Base-by-base conservation (phyloP, 1,140 invertebrate species). In the Trichonephila inaurata region DNA sequence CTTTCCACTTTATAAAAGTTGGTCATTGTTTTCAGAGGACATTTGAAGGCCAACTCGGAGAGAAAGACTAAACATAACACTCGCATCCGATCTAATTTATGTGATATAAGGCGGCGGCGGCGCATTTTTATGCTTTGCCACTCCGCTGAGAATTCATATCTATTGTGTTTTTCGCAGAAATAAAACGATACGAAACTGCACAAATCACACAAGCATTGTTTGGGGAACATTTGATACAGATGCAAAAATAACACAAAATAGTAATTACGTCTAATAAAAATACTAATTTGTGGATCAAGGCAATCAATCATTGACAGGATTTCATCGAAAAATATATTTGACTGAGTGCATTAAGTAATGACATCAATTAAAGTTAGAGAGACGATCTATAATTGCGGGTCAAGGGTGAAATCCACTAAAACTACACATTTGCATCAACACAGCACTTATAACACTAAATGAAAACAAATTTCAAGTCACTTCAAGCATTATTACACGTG, bases 11-110 rank as follows among this genome's bases (percentile, higher is more conserved):
- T 16, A n/a, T 21, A 60, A 44, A 83, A 60, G 40, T 51, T 83
- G 82, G 82, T 83, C 82, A 83, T 83, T 83, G 82, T 83, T 83
- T 83, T 83, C 24, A 12, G 28, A 28, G 14, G 69, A 72, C 69
- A 72, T 18, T n/a, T 77, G 72, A 77, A 77, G 72, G 72, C 72
- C 72, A 28, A 16, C 5, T 6, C 28, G 33, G 28, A 64, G 62
- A 16, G 33, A 40, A 77, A 77, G 28, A 40, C 28, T 40, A 77
- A 77, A 77, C 72, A 77, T 77, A 28, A 69, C 72, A 33, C 72
- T 19, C 62, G 18, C 72, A 77, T 77, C 72, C 28, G 16, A 33
- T 16, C 28, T 24, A 33, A 77, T 77, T 77, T 77, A 77, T 77
- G 51, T 51, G 72, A 77, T 40, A 77, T 18, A 40, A 77, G 72